Base-by-base conservation (phyloP, 2,888 invertebrate species). In the Heterodera filipjevi region DNA sequence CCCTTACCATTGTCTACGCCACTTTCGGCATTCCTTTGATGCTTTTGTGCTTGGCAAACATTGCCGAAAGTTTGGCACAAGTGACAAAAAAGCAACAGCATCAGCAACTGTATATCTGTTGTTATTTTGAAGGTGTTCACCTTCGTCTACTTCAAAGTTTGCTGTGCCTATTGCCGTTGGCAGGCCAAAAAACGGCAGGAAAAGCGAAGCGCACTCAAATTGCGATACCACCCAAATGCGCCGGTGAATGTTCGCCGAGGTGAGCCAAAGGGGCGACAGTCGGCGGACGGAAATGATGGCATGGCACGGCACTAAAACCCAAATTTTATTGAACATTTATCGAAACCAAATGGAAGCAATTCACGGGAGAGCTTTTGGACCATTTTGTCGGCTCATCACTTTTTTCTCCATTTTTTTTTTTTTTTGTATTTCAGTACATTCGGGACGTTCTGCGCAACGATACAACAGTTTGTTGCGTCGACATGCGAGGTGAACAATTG, bases 1-100 rank as follows among this genome's bases (percentile, higher is more conserved):
- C 94, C 0, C 92, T 95, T 72, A 96, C 96, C 0, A 95, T 99
- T 83, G 91, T 95, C 39, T 99, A 99, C 90, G 95, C 98, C 44
- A 93, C 95, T 81, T 93, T 98, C 82, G 91, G 91, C 14, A 91
- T 91, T 30, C 91, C 91, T 0, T 86, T 91, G 32, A 91, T 91
- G 91, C 86, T 91, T 76, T 85, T 91, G 39, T 91, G 90, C 81
- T 86, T 91, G 81, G 91, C 91, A 3, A 91, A 91, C 84, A 90
- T 91, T 77, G 91, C 91, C n/a, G 91, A 91, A 82, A 90, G 90
- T 33, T 86, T 91, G 80, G 91, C 91, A 6, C 90, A 91, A 81
- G 86, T 87, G n/a, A n/a, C n/a, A n/a, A n/a, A n/a, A n/a, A n/a
- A n/a, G n/a, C n/a, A n/a, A n/a, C n/a, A n/a, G n/a, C n/a, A n/a